phyloP scores from a whole-genome alignment of 2,113 vertebrate genomes.

The Puffinus mauretanicus region DNA sequence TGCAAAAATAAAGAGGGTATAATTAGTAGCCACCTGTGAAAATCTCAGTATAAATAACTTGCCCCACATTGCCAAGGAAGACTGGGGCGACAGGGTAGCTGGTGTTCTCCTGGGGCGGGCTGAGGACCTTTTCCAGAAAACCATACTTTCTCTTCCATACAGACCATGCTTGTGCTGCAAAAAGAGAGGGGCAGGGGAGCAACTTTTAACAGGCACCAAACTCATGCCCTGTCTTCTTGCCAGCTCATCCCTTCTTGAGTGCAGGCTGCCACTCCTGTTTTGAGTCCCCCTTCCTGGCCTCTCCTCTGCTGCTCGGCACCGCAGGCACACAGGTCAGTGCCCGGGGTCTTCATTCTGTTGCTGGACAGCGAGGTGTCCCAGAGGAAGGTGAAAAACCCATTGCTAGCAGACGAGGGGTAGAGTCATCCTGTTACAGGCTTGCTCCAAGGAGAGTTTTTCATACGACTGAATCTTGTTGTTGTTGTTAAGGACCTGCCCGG shows the following conservation, averaged over 20 bases:
- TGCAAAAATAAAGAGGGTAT: not conserved
- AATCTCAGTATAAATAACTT: not conserved
- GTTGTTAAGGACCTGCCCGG: too few species aligned
- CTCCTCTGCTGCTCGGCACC: not conserved
- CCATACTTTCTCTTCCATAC: accelerated
- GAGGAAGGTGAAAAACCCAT: not conserved
- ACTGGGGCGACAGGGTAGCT: accelerated
- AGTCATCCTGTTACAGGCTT: not conserved
- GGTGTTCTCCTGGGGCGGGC: not conserved
- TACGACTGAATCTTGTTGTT: too few species aligned
- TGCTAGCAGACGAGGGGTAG: not conserved
- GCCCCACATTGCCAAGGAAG: not conserved
- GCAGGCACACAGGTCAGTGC: accelerated
- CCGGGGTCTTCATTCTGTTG: not conserved
- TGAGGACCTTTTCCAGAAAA: not conserved
- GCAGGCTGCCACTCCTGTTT: not conserved
- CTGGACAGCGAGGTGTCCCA: not conserved
- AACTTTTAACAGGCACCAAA: not conserved
- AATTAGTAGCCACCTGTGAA: not conserved
- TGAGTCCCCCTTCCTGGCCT: not conserved
- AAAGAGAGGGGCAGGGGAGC: not conserved
- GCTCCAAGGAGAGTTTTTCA: not conserved
- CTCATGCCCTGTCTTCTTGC: not conserved
- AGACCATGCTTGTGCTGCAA: not conserved
- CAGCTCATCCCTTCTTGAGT: not conserved